phyloP scores from a whole-genome alignment of 2,113 vertebrate genomes.

The Perccottus glenii region DNA sequence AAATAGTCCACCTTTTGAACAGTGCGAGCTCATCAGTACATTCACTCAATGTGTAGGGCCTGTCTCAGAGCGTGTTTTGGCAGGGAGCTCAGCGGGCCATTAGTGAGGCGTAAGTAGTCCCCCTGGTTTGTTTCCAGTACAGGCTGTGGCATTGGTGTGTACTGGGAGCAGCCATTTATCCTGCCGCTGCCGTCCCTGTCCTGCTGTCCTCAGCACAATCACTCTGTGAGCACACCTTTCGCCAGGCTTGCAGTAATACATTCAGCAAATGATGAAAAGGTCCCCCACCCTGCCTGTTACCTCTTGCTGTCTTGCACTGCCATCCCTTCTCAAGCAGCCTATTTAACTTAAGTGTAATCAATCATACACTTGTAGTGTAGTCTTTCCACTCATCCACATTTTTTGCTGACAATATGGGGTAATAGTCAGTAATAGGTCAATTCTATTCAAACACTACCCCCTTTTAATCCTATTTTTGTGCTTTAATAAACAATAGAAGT shows the following conservation, averaged over 20 bases:
- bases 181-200: conserved; percentile 50
- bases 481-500: too few species aligned
- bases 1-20: conserved; percentile 28
- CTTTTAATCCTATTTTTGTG: not conserved
- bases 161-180: conserved; percentile 67
- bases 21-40: conserved; percentile 30
- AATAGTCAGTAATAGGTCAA: too few species aligned
- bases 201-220: conserved; percentile 75
- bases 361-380: conserved; percentile 45
- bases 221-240: conserved; percentile 52
- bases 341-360: conserved; percentile 49
- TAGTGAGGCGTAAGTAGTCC: conserved; percentile 61
- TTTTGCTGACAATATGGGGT: conserved; percentile 2
- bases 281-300: conserved; percentile 6
- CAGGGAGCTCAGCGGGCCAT: conserved; percentile 52
- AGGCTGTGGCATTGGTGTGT: conserved; percentile 50
- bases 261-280: conserved; percentile 65
- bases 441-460: not conserved
- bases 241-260: conserved; percentile 41
- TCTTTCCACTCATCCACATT: conserved; percentile 34
- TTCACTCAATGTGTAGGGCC: conserved; percentile 16
- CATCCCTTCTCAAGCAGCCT: conserved; percentile 5
- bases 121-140: conserved; percentile 66
- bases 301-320: not conserved
- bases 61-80: conserved; percentile 31